Conservation (phyloP, 1,140 invertebrate species). For the Heliconius nattereri region DNA sequence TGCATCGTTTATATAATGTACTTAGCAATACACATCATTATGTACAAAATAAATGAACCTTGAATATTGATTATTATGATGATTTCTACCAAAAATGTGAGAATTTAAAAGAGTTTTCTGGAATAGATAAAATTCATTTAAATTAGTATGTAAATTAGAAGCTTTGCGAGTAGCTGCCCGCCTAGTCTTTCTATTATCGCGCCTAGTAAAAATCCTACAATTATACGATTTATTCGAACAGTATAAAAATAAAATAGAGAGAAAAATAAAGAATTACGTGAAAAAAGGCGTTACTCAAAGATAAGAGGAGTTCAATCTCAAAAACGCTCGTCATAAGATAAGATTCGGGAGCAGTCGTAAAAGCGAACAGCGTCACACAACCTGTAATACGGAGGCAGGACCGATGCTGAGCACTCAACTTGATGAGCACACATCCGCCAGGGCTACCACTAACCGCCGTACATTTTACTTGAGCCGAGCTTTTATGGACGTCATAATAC, state of each 20-base stretch:
- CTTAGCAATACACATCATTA: no score
- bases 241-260: not conserved
- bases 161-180: no score
- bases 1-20: no score
- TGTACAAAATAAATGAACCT: no score
- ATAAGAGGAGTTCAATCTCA: slow-evolving; percentile 28
- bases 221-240: no score
- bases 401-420: slow-evolving; percentile 49
- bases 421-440: slow-evolving; percentile 53
- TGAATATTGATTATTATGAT: no score
- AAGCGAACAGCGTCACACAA: slow-evolving; percentile 52
- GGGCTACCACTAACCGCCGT: slow-evolving; percentile 34
- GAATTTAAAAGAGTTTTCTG: no score
- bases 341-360: slow-evolving; percentile 53
- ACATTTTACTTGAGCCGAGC: slow-evolving; percentile 16
- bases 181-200: no score
- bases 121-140: no score
- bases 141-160: no score
- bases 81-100: no score
- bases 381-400: slow-evolving; percentile 48
- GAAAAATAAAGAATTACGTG: slow-evolving; percentile 1
- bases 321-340: slow-evolving; percentile 48
- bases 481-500: slow-evolving; percentile 32
- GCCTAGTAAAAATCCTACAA: no score
- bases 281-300: not conserved